Base-by-base conservation (phyloP, 2,888 invertebrate genomes). In the Tetragonisca angustula region DNA sequence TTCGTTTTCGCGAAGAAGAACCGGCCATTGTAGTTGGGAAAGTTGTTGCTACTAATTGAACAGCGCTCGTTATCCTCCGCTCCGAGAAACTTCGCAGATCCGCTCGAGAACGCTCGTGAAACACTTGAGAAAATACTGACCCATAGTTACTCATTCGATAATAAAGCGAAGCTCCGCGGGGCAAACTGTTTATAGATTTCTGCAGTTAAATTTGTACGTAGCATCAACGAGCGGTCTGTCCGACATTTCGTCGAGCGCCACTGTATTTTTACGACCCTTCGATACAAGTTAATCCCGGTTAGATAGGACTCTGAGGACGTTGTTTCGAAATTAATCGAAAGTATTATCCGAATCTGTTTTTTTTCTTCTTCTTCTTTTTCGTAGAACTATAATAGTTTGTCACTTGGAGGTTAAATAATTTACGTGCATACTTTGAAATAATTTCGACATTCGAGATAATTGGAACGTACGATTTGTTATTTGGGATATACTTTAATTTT, bases 81-180 rank as follows among this genome's bases (percentile, higher is more conserved):
- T n/a, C n/a, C 43, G 19, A 21, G 62, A 62, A 72, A 76, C 62
- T 54, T 11, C 21, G 52, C 43, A 27, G 61, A 50, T 17, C 19
- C 62, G 54, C 50, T 54, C 54, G 43, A 54, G 62, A 70, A 79
- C 21, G 24, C 59, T 36, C 13, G 36, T 17, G 43, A 19, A 49
- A 19, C 71, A 61, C 80, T 78, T 59, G 77, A 67, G 77, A 65
- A 71, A 77, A 80, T 71, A 77, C 56, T 24, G 76, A 71, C 54
- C 71, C 77, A 36, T 56, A 52, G 69, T 50, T 70, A 27, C 61
- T 24, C 67, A 72, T 72, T 81, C 61, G 67, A 49, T 68, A 68
- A 78, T 81, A 72, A 67, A 61, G 61, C 21, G 43, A n/a, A 78
- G 32, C 78, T 43, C 27, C 19, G 11, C 36, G n/a, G 54, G 17